A percentile compares a stretch with the other conserved stretches of the same genome.
Conservation (phyloP, 2,888 invertebrate species). For the Pseudococcus viburni region DNA sequence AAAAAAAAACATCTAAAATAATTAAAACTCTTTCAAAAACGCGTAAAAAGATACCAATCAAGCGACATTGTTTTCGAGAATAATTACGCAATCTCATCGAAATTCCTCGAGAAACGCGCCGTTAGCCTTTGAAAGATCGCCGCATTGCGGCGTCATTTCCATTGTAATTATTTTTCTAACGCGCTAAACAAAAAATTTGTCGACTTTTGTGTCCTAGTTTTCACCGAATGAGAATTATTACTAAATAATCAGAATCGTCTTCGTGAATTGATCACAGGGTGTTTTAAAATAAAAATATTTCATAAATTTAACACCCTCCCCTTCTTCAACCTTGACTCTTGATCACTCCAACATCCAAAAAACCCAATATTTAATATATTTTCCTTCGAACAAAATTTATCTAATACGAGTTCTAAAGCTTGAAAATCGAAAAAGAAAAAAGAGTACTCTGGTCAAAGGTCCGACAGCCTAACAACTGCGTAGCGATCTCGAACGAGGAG, state of each 20-base stretch:
- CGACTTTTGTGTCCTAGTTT: neutral
- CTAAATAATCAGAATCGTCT: neutral
- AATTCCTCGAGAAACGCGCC: neutral
- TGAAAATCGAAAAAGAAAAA: neutral
- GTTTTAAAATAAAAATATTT: too few species aligned
- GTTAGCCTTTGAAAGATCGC: neutral
- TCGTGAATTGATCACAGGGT: too few species aligned
- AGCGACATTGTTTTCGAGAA: neutral
- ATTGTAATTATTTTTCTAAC: conserved; percentile 15
- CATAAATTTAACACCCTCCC: neutral
- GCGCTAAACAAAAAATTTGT: neutral
- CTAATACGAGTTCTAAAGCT: neutral
- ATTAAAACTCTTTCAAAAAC: conserved; percentile 11
- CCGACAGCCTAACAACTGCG: neutral
- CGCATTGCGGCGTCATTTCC: neutral
- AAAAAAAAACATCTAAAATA: neutral
- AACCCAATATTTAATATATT: neutral
- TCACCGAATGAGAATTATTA: neutral
- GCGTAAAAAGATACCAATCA: conserved; percentile 5
- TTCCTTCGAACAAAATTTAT: neutral
- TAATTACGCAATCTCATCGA: conserved; percentile 25
- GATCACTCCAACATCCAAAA: neutral
- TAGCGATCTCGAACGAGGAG: neutral
- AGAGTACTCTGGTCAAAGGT: conserved; percentile 11
- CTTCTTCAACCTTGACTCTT: neutral